Evolutionary conservation across 2,797 vertebrate genomes (phyloP).

Genomic region (Lerista edwardsae): DNA sequence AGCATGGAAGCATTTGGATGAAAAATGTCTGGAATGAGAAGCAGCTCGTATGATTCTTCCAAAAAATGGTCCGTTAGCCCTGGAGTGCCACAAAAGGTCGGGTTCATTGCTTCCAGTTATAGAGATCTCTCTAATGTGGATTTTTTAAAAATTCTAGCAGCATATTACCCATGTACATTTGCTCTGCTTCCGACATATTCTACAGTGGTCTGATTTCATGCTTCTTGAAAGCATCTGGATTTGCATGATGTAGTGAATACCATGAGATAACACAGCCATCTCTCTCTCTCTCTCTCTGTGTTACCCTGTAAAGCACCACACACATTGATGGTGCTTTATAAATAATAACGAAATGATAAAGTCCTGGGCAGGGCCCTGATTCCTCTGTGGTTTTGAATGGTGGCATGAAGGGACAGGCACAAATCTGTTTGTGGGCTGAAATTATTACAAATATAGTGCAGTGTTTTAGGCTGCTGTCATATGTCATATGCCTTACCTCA

Average conservation of each 20-base stretch:
- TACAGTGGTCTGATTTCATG: background rate
- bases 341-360: no score
- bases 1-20: slow-evolving; percentile 12
- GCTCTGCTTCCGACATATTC: background rate
- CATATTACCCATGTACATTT: slow-evolving; percentile 5
- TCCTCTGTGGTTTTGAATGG: no score
- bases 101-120: slow-evolving; percentile 24
- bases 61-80: slow-evolving; percentile 46
- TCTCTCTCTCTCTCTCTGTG: no score
- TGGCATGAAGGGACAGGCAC: no score
- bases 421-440: no score
- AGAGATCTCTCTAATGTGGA: slow-evolving; percentile 12
- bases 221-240: background rate
- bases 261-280: background rate
- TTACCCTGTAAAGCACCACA: no score
- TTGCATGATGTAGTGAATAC: background rate
- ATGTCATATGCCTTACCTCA: no score
- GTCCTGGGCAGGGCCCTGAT: no score
- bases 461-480: no score
- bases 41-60: slow-evolving; percentile 48
- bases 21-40: slow-evolving; percentile 34
- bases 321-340: no score
- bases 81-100: slow-evolving; percentile 38
- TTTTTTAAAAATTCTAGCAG: slow-evolving; percentile 4
- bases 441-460: no score